Conservation (phyloP, 2,113 vertebrate genomes). For the Cygnus buccinator region DNA sequence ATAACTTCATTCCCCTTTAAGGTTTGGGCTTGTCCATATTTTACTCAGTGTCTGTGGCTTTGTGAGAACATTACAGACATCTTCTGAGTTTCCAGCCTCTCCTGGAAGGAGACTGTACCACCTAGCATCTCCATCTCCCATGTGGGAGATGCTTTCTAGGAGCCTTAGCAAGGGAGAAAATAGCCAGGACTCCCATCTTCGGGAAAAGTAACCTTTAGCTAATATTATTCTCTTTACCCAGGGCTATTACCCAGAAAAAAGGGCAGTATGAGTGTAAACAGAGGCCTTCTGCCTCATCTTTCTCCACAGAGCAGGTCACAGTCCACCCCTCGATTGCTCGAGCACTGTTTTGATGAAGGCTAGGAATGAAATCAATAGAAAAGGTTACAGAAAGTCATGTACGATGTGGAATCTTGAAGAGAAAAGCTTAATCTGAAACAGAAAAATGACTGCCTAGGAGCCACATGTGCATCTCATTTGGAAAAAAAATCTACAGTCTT, state of each 20-base stretch:
- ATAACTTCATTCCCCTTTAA: not conserved
- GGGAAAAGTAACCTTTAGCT: not conserved
- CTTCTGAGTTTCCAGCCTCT: not conserved
- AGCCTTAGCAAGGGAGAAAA: not conserved
- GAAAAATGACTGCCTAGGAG: conserved; percentile 18
- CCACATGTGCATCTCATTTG: conserved; percentile 60
- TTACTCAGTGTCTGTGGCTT: not conserved
- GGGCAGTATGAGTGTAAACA: not conserved
- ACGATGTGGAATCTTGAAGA: conserved; percentile 9
- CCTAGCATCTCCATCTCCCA: not conserved
- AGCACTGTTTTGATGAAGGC: not conserved
- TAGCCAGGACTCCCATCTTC: not conserved
- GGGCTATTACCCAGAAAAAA: not conserved
- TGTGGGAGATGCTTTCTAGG: not conserved
- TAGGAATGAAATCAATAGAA: conserved; percentile 29
- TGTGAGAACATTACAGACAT: not conserved
- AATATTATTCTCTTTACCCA: not conserved
- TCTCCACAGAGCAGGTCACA: not conserved
- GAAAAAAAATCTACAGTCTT: conserved; percentile 29
- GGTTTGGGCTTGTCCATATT: not conserved
- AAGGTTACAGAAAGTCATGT: conserved; percentile 40
- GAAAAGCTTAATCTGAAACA: conserved; percentile 42
- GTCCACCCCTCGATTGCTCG: not conserved
- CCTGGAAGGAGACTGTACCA: not conserved
- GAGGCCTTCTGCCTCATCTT: not conserved